A percentile compares a stretch with the other conserved stretches of the same genome.
Evolutionary conservation across 2,888 invertebrate species (phyloP).

Genomic region (Allolobophora icterica): DNA sequence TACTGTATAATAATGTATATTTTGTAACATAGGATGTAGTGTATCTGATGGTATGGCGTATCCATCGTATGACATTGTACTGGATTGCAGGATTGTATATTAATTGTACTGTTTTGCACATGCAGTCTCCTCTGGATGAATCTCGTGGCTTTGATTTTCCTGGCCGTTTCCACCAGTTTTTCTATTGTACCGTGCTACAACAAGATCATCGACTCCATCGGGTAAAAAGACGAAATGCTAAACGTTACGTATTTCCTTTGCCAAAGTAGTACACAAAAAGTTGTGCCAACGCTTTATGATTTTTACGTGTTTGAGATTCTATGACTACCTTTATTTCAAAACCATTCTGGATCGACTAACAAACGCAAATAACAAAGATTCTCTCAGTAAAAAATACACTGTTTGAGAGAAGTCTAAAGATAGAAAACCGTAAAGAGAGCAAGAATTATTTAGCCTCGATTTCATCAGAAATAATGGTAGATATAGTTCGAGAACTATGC

Average conservation of each 20-base stretch:
- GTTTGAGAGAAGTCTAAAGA: too few species aligned
- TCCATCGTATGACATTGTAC: too few species aligned
- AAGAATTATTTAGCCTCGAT: too few species aligned
- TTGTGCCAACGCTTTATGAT: background rate
- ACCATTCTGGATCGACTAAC: background rate
- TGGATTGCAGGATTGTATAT: too few species aligned
- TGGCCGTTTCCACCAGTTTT: slow-evolving; percentile 28
- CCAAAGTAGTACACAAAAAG: background rate
- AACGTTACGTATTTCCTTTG: background rate
- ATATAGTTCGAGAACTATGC: too few species aligned
- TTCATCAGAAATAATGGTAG: too few species aligned
- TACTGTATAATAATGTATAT: too few species aligned
- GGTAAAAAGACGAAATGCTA: slow-evolving; percentile 22
- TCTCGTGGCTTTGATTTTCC: slow-evolving; percentile 23
- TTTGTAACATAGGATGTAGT: too few species aligned
- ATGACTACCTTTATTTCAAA: background rate
- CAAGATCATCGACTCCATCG: slow-evolving; percentile 13
- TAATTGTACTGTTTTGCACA: background rate
- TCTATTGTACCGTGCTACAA: slow-evolving; percentile 31
- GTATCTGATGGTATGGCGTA: too few species aligned
- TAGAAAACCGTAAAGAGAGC: too few species aligned
- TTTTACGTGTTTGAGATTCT: background rate
- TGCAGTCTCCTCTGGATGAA: slow-evolving; percentile 30
- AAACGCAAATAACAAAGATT: too few species aligned
- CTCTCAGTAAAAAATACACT: too few species aligned